Conservation (phyloP, 2,888 invertebrate genomes). For the Pristionchus arcanus region DNA sequence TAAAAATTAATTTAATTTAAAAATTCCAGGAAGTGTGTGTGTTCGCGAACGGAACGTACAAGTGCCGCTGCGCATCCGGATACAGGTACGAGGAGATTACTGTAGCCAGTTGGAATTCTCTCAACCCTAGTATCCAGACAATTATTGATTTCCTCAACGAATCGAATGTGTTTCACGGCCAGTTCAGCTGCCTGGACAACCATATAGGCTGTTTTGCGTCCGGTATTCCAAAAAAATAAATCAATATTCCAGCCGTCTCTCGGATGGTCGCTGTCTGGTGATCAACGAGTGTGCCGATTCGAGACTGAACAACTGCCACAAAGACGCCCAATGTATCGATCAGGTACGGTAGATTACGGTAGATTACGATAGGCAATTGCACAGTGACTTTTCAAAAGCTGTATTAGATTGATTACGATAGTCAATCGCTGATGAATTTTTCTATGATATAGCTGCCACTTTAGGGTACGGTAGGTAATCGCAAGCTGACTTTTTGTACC, state of each 20-base stretch:
- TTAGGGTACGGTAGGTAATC: not conserved
- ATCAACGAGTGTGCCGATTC: slow-evolving; percentile 77
- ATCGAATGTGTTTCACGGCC: not conserved
- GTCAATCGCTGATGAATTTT: no score
- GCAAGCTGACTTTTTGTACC: not conserved
- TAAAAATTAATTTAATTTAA: not conserved
- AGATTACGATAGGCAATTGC: slow-evolving; percentile 5
- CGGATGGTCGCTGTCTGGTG: slow-evolving; percentile 72
- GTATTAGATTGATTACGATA: not conserved
- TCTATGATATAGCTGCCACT: no score
- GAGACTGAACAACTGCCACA: slow-evolving; percentile 76
- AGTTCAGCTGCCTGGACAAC: not conserved
- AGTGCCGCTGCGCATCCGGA: slow-evolving; percentile 72
- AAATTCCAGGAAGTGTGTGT: slow-evolving; percentile 71
- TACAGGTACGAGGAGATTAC: slow-evolving; percentile 55
- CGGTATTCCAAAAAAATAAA: not conserved
- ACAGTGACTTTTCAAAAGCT: not conserved
- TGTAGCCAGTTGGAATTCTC: not conserved
- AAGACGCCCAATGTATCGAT: slow-evolving; percentile 77
- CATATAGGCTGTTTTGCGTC: not conserved
- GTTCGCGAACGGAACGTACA: slow-evolving; percentile 76
- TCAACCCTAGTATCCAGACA: no score
- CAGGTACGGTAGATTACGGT: slow-evolving; percentile 59
- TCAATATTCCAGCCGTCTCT: slow-evolving; percentile 52
- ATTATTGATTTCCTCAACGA: no score